phyloP scores from a whole-genome alignment of 2,888 invertebrate species.

The Acrocyrtus sp. region DNA sequence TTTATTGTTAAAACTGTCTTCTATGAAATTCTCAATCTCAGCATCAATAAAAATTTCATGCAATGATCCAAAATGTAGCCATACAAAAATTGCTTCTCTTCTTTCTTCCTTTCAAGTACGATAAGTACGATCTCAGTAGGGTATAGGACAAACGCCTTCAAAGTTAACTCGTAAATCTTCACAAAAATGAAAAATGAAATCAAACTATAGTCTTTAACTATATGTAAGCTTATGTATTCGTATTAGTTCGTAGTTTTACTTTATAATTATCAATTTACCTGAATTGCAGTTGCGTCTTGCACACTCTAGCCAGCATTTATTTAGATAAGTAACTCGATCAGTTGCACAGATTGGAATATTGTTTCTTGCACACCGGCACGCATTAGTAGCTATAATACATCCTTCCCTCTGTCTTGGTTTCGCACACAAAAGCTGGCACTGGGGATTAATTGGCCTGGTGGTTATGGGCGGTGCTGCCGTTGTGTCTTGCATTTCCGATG shows the following conservation, averaged over 20 bases:
- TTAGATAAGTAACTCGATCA: conserved; percentile 9
- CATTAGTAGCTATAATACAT: neutral
- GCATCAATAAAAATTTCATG: neutral
- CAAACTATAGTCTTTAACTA: too few species aligned
- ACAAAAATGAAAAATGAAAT: too few species aligned
- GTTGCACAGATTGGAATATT: conserved; percentile 13
- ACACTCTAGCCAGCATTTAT: conserved; percentile 14
- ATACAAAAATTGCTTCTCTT: too few species aligned
- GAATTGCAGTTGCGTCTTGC: conserved; percentile 1
- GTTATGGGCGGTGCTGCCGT: too few species aligned
- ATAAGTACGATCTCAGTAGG: neutral
- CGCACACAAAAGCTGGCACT: neutral
- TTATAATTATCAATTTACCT: conserved; percentile 11
- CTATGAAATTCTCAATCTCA: neutral
- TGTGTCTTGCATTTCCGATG: too few species aligned
- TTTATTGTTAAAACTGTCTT: too few species aligned
- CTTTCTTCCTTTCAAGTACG: too few species aligned
- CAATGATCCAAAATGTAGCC: too few species aligned
- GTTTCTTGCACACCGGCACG: conserved; percentile 2
- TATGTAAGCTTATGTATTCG: too few species aligned
- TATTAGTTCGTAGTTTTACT: too few species aligned
- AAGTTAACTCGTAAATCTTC: conserved; percentile 1
- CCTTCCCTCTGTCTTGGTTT: neutral
- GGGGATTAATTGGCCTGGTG: too few species aligned
- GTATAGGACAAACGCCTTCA: conserved; percentile 22